A percentile compares a stretch with the other conserved stretches of the same genome.
Evolutionary conservation across 2,888 invertebrate genomes (phyloP).

Genomic region (Elysia crispata): DNA sequence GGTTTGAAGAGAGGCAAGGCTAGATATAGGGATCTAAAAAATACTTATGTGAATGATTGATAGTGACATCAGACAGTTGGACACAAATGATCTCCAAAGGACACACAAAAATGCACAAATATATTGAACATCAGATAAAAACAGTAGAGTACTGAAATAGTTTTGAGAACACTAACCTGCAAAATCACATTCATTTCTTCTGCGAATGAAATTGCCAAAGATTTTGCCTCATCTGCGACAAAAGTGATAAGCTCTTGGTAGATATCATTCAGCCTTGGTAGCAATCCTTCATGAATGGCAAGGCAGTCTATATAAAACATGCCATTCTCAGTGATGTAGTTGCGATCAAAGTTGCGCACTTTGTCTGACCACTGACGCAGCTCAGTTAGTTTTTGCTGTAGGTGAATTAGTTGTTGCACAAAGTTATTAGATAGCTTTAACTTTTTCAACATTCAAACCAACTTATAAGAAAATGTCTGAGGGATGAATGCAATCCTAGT

Average conservation of each 20-base stretch:
- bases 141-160: too few relatives aligned
- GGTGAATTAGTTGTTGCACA: too few relatives aligned
- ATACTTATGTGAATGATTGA: too few relatives aligned
- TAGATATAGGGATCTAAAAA: too few relatives aligned
- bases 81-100: too few relatives aligned
- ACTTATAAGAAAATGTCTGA: background rate
- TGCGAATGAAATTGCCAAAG: slow-evolving; percentile 68
- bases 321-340: slow-evolving; percentile 71
- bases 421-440: too few relatives aligned
- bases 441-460: too few relatives aligned
- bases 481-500: too few relatives aligned
- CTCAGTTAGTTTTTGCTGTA: slow-evolving; percentile 75
- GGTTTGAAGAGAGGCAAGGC: too few relatives aligned
- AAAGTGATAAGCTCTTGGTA: slow-evolving; percentile 72
- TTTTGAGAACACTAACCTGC: slow-evolving; percentile 56
- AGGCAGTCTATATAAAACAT: slow-evolving; percentile 73
- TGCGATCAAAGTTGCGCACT: slow-evolving; percentile 72
- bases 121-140: too few relatives aligned
- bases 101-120: too few relatives aligned
- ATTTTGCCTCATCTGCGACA: slow-evolving; percentile 71
- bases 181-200: slow-evolving; percentile 68
- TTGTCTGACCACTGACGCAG: slow-evolving; percentile 74
- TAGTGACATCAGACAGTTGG: too few relatives aligned
- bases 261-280: slow-evolving; percentile 71
- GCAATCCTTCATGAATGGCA: slow-evolving; percentile 68